phyloP scores from a whole-genome alignment of 2,888 invertebrate species.

The Eristalis pertinax region DNA sequence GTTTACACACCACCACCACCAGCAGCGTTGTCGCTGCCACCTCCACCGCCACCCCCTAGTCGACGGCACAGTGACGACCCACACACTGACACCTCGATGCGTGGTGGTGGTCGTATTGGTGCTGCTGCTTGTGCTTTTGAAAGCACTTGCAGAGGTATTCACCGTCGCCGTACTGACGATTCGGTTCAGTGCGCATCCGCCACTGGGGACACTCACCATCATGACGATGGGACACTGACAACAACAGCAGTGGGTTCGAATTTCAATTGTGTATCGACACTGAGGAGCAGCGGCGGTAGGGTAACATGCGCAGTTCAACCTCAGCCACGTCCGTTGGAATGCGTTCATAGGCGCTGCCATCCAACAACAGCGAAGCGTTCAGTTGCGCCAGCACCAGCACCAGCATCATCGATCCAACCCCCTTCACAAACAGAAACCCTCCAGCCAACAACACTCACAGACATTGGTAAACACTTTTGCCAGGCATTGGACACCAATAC shows the following conservation, averaged over 20 bases:
- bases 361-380: slow-evolving; percentile 46
- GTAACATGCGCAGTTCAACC: slow-evolving; percentile 66
- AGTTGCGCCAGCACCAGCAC: slow-evolving; percentile 62
- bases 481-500: slow-evolving; percentile 27
- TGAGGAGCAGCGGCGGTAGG: slow-evolving; percentile 51
- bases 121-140: slow-evolving; percentile 35
- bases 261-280: slow-evolving; percentile 72
- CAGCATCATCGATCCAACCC: slow-evolving; percentile 74
- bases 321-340: slow-evolving; percentile 67
- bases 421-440: slow-evolving; percentile 74
- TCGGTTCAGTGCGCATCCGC: slow-evolving; percentile 72
- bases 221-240: slow-evolving; percentile 59
- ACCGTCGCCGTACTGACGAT: slow-evolving; percentile 54
- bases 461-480: slow-evolving; percentile 48
- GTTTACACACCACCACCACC: slow-evolving; percentile 53
- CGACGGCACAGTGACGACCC: slow-evolving; percentile 2
- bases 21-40: not conserved
- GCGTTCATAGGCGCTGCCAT: slow-evolving; percentile 63
- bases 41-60: not conserved
- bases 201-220: slow-evolving; percentile 62
- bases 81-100: not conserved
- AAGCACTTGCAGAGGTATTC: slow-evolving; percentile 61
- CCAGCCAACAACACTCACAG: slow-evolving; percentile 48
- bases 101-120: not conserved
- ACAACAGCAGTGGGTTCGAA: slow-evolving; percentile 51